Conservation (phyloP, 2,888 invertebrate species). For the Nebria brevicollis region DNA sequence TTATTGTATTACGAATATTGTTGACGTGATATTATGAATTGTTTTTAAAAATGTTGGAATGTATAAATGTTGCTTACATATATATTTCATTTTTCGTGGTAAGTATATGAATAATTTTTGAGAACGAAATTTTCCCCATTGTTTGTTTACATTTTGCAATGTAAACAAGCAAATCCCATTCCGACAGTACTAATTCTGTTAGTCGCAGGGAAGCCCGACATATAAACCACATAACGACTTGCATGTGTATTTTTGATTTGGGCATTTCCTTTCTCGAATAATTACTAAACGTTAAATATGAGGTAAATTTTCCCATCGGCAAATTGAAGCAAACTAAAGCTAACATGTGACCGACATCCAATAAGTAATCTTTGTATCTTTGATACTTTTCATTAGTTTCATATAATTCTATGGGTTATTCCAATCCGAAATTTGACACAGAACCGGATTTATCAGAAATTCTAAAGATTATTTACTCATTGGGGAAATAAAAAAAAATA, state of each 20-base stretch:
- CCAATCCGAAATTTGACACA: constrained; percentile 27
- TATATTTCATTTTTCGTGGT: neutral
- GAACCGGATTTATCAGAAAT: constrained; percentile 30
- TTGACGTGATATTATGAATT: neutral
- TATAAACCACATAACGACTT: constrained; percentile 36
- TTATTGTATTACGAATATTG: neutral
- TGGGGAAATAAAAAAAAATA: constrained; percentile 2
- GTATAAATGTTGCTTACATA: too few relatives aligned
- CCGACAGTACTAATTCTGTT: neutral
- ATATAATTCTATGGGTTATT: constrained; percentile 22
- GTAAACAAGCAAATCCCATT: too few relatives aligned
- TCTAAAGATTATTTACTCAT: neutral
- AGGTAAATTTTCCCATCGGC: constrained; percentile 26
- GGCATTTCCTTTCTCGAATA: constrained; percentile 33
- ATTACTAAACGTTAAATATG: constrained; percentile 18
- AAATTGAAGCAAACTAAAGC: neutral
- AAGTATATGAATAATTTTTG: neutral
- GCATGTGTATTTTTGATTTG: constrained; percentile 15
- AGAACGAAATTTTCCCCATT: neutral
- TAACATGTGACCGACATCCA: neutral
- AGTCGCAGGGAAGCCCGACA: constrained; percentile 25
- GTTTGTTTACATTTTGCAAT: neutral
- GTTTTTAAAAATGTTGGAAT: too few relatives aligned
- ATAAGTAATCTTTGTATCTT: constrained; percentile 19
- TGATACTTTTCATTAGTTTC: neutral